phyloP scores from a whole-genome alignment of 2,888 invertebrate genomes.

The Dendrolimus pini region DNA sequence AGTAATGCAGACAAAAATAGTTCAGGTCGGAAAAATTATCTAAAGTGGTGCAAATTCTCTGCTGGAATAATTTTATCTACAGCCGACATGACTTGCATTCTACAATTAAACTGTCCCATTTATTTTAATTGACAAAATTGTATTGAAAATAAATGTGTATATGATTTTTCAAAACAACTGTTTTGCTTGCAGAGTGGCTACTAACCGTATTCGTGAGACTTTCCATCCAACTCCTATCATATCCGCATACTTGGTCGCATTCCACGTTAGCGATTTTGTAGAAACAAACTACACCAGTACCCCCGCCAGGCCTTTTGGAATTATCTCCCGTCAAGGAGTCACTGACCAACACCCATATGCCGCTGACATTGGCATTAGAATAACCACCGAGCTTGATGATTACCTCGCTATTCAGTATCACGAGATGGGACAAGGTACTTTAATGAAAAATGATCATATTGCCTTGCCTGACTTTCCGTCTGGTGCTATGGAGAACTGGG shows the following conservation, averaged over 20 bases:
- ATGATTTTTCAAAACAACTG: background rate
- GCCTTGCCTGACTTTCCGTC: slow-evolving; percentile 87
- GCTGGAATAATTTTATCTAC: too few relatives aligned
- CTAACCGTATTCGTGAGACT: slow-evolving; percentile 41
- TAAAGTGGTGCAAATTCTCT: too few relatives aligned
- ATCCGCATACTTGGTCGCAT: slow-evolving; percentile 90
- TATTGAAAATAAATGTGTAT: background rate
- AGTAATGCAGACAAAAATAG: too few relatives aligned
- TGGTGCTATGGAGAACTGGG: slow-evolving; percentile 93
- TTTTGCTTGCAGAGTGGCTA: background rate
- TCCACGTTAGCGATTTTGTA: slow-evolving; percentile 87
- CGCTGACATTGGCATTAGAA: slow-evolving; percentile 57
- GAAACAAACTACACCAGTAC: slow-evolving; percentile 38
- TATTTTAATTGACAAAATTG: background rate
- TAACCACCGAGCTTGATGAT: slow-evolving; percentile 70
- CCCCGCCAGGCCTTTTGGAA: slow-evolving; percentile 43
- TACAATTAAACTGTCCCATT: too few relatives aligned
- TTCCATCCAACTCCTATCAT: slow-evolving; percentile 80
- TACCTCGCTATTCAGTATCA: slow-evolving; percentile 75
- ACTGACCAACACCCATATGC: slow-evolving; percentile 57
- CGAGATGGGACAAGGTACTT: slow-evolving; percentile 67
- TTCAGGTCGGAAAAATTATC: too few relatives aligned
- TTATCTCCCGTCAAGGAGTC: slow-evolving; percentile 58
- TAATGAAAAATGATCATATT: slow-evolving; percentile 81
- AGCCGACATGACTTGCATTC: too few relatives aligned